These are phyloP conservation scores for Abrostola tripartita DNA, from an alignment of 2,888 invertebrate genomes.

Conservation along the genomic window DNA sequence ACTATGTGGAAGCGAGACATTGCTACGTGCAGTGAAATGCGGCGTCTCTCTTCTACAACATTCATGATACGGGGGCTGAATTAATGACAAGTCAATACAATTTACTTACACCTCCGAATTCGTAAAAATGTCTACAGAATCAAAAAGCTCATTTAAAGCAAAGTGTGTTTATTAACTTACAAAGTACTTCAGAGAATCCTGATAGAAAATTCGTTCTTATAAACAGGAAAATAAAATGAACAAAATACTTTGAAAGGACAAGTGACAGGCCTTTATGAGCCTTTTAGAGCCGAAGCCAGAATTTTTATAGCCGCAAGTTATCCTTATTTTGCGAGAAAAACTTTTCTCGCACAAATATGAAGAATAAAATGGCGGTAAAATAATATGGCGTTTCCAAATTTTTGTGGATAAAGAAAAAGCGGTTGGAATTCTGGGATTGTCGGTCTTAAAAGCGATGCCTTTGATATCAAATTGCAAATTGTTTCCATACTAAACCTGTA, in stretches of 20 bases:
- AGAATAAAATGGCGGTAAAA: constrained; percentile 31
- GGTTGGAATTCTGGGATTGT: constrained; percentile 10
- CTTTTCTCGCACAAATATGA: constrained; percentile 30
- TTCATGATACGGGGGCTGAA: too few relatives aligned
- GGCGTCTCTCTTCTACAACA: too few relatives aligned
- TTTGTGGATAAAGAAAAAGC: constrained; percentile 16
- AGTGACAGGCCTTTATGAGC: constrained; percentile 40
- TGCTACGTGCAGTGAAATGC: too few relatives aligned
- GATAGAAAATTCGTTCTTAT: constrained; percentile 26
- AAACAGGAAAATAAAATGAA: constrained; percentile 50
- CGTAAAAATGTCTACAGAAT: constrained; percentile 8
- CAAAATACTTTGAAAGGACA: constrained; percentile 41
- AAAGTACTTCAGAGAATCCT: constrained; percentile 29
- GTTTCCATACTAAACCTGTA: constrained; percentile 2
- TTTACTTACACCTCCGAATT: neutral
- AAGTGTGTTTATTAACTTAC: constrained; percentile 42
- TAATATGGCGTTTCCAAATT: constrained; percentile 26
- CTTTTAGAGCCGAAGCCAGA: constrained; percentile 33
- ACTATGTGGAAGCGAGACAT: too few relatives aligned
- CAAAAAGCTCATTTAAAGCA: constrained; percentile 24
- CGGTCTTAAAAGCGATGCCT: constrained; percentile 8
- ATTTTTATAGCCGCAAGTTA: constrained; percentile 33
- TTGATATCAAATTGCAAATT: constrained; percentile 20
- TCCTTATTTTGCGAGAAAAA: constrained; percentile 18
- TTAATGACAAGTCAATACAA: neutral